Percentiles rank a stretch among this genome's conserved stretches.
Conservation (phyloP, 2,797 vertebrate genomes). For the Tachyglossus aculeatus region DNA sequence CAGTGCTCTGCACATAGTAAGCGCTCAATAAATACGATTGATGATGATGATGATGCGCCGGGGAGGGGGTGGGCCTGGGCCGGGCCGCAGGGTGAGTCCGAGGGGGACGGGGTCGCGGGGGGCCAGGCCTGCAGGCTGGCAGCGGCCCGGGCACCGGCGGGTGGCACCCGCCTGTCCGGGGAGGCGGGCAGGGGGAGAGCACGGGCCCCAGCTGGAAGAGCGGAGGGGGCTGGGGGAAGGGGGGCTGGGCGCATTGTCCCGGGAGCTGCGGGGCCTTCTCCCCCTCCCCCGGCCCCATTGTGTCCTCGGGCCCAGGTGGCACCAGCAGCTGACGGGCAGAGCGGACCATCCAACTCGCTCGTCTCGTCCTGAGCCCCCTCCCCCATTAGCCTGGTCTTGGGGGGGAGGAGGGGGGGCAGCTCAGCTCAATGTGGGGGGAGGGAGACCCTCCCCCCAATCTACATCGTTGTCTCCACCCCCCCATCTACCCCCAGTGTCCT, state of each 20-base stretch:
- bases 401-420: neutral
- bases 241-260: conserved; percentile 10
- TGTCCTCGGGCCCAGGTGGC: conserved; percentile 17
- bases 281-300: conserved; percentile 51
- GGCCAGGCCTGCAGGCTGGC: neutral
- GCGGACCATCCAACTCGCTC: conserved; percentile 7
- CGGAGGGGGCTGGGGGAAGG: conserved; percentile 1
- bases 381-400: neutral
- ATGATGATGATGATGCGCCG: no score
- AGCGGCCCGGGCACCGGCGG: conserved; percentile 35
- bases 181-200: conserved; percentile 50
- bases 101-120: neutral
- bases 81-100: neutral
- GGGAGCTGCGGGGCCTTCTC: conserved; percentile 12
- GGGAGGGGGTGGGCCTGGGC: no score
- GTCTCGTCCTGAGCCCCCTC: neutral
- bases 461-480: neutral
- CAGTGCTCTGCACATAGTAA: no score
- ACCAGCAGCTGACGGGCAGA: conserved; percentile 37
- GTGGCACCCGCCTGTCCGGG: neutral
- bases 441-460: neutral
- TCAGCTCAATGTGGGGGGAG: neutral
- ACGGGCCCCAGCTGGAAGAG: conserved; percentile 20
- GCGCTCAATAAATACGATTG: no score
- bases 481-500: neutral